Conservation (phyloP, 2,888 invertebrate genomes). For the Eupithecia centaureata region DNA sequence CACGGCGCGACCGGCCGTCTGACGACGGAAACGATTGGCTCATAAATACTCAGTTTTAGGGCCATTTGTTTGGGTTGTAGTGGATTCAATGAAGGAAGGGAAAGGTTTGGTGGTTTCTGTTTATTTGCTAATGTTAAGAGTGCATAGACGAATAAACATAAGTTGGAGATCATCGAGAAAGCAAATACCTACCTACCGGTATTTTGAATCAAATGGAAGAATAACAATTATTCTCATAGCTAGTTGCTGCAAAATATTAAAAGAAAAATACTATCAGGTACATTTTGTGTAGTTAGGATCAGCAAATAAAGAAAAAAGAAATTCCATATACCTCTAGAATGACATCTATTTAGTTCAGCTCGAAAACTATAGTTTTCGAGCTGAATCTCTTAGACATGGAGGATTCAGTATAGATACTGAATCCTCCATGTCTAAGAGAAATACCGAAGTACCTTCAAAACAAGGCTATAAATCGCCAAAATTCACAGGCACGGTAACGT, state of each 20-base stretch:
- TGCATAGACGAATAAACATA: not conserved
- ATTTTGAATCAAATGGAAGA: not conserved
- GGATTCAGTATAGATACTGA: too few relatives aligned
- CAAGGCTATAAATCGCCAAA: not conserved
- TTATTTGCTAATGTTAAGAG: not conserved
- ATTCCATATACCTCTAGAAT: too few relatives aligned
- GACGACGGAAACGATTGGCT: not conserved
- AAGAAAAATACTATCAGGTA: not conserved
- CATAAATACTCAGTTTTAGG: constrained; percentile 1
- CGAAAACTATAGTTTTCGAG: too few relatives aligned
- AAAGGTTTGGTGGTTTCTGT: not conserved
- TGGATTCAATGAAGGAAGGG: not conserved
- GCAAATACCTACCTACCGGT: not conserved
- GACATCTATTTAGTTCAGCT: not conserved
- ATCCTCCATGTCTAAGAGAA: not conserved
- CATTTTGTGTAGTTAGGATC: too few relatives aligned
- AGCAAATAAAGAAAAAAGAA: too few relatives aligned
- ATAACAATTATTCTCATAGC: too few relatives aligned
- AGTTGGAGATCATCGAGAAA: not conserved
- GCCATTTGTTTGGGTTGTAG: not conserved
- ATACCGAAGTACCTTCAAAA: not conserved
- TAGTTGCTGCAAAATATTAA: too few relatives aligned
- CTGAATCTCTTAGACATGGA: too few relatives aligned
- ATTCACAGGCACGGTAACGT: not conserved
- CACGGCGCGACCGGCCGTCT: not conserved